A percentile compares a stretch with the other conserved stretches of the same genome.
Evolutionary conservation across 2,888 invertebrate genomes (phyloP).

Genomic region (Noctua comes): DNA sequence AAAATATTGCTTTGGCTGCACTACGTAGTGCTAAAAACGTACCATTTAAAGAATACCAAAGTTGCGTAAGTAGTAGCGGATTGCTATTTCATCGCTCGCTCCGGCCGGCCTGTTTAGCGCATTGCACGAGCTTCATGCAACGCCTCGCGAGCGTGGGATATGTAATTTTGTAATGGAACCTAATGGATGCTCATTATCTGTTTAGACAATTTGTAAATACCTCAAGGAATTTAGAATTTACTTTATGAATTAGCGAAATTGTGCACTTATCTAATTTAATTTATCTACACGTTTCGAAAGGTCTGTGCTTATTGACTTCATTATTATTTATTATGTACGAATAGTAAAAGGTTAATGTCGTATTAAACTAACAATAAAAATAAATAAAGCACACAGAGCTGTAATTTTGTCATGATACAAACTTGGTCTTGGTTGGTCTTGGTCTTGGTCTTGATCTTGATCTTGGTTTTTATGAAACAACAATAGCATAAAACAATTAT

Average conservation of each 20-base stretch:
- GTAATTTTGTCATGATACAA: not conserved
- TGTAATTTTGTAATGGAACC: constrained; percentile 47
- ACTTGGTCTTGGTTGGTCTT: too few species aligned
- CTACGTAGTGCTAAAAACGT: constrained; percentile 2
- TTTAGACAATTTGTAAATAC: constrained; percentile 34
- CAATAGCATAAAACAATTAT: not conserved
- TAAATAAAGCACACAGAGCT: not conserved
- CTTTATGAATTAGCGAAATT: constrained; percentile 34
- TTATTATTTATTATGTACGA: constrained; percentile 26
- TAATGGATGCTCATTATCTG: constrained; percentile 50
- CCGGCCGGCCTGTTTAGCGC: constrained; percentile 22
- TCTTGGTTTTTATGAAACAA: not conserved
- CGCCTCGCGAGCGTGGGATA: constrained; percentile 44
- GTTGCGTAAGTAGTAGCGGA: constrained; percentile 35
- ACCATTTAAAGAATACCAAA: constrained; percentile 5
- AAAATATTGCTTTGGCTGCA: not conserved
- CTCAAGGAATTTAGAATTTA: constrained; percentile 28
- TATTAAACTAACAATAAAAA: not conserved
- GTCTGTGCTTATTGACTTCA: not conserved
- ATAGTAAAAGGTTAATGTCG: not conserved
- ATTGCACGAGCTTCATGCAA: constrained; percentile 35
- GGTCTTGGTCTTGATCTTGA: too few species aligned
- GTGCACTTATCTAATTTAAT: constrained; percentile 21
- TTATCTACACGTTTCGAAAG: constrained; percentile 5
- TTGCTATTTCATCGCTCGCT: constrained; percentile 24